Conservation (phyloP, 2,888 invertebrate species). For the Phengaris arion region DNA sequence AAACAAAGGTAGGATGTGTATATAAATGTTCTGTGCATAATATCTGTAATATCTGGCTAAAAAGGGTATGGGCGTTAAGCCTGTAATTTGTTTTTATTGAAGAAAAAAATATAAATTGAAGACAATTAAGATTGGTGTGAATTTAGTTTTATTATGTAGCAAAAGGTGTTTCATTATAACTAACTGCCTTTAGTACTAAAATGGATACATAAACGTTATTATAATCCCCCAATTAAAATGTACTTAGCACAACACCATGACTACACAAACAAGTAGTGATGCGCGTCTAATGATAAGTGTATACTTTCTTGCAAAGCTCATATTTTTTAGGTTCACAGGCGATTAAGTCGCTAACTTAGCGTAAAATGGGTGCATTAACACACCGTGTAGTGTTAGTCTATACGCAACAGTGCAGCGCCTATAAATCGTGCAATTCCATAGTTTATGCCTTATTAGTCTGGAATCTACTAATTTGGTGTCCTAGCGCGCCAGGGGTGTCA, state of each 20-base stretch:
- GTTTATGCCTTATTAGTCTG: no score
- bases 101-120: no score
- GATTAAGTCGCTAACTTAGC: neutral
- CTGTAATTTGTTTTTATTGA: no score
- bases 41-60: no score
- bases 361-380: neutral
- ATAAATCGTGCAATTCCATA: no score
- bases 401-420: neutral
- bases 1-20: no score
- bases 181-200: neutral
- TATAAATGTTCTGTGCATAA: no score
- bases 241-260: neutral
- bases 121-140: no score
- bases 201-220: neutral
- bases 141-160: neutral
- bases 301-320: neutral
- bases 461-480: no score
- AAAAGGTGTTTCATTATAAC: neutral
- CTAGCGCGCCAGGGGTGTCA: no score
- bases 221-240: neutral
- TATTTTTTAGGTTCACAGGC: neutral
- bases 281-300: neutral
- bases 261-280: neutral
- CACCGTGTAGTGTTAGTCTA: neutral
- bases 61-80: no score